Base-by-base conservation (phyloP, 2,113 vertebrate genomes). In the Bos javanicus region DNA sequence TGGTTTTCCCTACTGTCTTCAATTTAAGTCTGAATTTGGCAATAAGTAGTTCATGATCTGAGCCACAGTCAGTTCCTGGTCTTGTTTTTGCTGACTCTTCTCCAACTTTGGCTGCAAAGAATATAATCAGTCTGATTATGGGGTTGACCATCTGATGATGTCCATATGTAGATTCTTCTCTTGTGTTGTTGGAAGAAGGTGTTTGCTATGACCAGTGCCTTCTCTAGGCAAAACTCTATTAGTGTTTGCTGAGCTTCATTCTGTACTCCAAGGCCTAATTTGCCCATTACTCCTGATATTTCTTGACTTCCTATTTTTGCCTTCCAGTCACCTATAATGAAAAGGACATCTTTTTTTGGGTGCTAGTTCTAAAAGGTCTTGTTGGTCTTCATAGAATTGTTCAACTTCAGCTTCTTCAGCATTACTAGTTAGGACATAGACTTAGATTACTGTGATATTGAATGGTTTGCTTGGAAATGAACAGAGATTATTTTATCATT, bases 401-500 rank as follows among this genome's bases (percentile, higher is more conserved):
- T 23, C n/a, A 71, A 71, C 9, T 21, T 36, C 19, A 71, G 19
- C 2, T 71, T 36, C n/a, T 71, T 71, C 64, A 71, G 19, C 64
- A 36, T 71, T 71, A 71, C n/a, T 71, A 21, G n/a, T 36, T 0
- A 0, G 19, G 9, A 9, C 19, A 71, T 71, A 23, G 9, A 71
- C 64, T 23, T 36, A 36, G 33, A 71, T 36, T 36, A 71, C 64
- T 23, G 19, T 36, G 19, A 71, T 71, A 71, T 23, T 71, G 64
- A 71, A 71, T 71, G 8, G n/a, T 71, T 71, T 71, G 17, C n/a
- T 71, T 71, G n/a, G n/a, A 71, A 71, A 71, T 71, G 19, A 23
- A 67, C 33, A 23, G 64, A 36, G 10, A 36, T 36, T 23, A 23
- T 36, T 71, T n/a, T 71, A 21, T 71, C 1, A 0, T 67, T 36